Evolutionary conservation across 1,140 invertebrate genomes (phyloP).

Genomic region (Pygmarrhopalites habei): DNA sequence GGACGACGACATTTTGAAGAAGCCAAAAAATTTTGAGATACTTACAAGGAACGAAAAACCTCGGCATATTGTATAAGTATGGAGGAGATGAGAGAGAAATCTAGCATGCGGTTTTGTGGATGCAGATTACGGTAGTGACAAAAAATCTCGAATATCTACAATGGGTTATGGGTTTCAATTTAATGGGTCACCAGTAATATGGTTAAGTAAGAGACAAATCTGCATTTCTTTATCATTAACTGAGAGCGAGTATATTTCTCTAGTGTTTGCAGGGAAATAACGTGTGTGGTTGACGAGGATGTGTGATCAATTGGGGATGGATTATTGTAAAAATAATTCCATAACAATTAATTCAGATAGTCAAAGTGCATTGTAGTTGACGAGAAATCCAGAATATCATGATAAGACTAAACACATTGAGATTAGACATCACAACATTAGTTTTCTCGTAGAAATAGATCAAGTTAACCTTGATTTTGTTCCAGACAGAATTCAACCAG

Average conservation of each 20-base stretch:
- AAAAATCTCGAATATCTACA: slow-evolving; percentile 21
- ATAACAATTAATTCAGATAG: slow-evolving; percentile 34
- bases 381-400: slow-evolving; percentile 40
- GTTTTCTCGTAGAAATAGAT: slow-evolving; percentile 28
- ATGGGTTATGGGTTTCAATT: slow-evolving; percentile 35
- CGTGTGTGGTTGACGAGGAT: background rate
- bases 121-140: slow-evolving; percentile 13
- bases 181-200: slow-evolving; percentile 38
- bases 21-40: slow-evolving; percentile 30
- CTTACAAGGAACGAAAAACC: slow-evolving; percentile 6
- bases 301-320: background rate
- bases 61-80: too few species aligned
- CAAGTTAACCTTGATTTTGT: background rate
- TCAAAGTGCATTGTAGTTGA: slow-evolving; percentile 19
- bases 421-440: slow-evolving; percentile 40
- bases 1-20: slow-evolving; percentile 33
- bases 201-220: slow-evolving; percentile 41
- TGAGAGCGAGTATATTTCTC: slow-evolving; percentile 42
- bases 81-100: too few species aligned
- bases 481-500: background rate
- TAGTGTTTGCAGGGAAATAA: background rate
- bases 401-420: slow-evolving; percentile 40
- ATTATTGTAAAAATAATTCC: background rate
- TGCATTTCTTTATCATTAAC: slow-evolving; percentile 40
- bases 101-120: too few species aligned